Base-by-base conservation (phyloP, 1,140 invertebrate species). In the Drosophila paulistorum region DNA sequence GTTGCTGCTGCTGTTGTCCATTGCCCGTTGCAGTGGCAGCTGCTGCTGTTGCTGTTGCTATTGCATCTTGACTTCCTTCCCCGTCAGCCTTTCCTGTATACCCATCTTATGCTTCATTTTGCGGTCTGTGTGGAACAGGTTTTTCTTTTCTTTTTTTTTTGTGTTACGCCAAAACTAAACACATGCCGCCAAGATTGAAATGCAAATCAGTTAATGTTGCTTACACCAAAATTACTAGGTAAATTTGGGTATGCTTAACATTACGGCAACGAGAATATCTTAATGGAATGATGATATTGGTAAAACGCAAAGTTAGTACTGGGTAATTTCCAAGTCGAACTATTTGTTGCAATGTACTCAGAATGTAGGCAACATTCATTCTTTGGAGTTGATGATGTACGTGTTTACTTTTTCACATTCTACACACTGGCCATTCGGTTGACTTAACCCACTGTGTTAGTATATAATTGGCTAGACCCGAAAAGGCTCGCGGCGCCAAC, bases 121-220 rank as follows among this genome's bases (percentile, higher is more conserved):
- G 45, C 45, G 45, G 45, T 51, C 45, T 57, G 37, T 61, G 11
- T 51, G 42, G 79, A 86, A 87, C 83, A 64, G 79, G 83, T 87
- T 79, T 59, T 75, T 75, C 17, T 35, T 33, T 87, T 79, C 30
- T 75, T 23, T 23, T 23, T 23, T 23, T 23, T 23, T 23, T 23
- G 1, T 23, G 20, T 23, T 70, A 37, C 61, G 67, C 83, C 79
- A 64, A 86, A 86, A 79, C 77, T 89, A 89, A 89, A 89, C 84
- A 89, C 85, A 87, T 89, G 84, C 83, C 83, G 76, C 69, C 64
- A 84, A 89, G 80, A 87, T 84, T 89, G 84, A 89, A 89, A 89
- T 89, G 84, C 84, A 89, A 89, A 89, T 89, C 84, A 84, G 80
- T 87, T 80, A 80, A 87, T 87, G 83, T 78, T 74, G 73, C 64